A percentile compares a stretch with the other conserved stretches of the same genome.
Conservation (phyloP, 2,113 vertebrate species). For the Falcunculus frontatus region DNA sequence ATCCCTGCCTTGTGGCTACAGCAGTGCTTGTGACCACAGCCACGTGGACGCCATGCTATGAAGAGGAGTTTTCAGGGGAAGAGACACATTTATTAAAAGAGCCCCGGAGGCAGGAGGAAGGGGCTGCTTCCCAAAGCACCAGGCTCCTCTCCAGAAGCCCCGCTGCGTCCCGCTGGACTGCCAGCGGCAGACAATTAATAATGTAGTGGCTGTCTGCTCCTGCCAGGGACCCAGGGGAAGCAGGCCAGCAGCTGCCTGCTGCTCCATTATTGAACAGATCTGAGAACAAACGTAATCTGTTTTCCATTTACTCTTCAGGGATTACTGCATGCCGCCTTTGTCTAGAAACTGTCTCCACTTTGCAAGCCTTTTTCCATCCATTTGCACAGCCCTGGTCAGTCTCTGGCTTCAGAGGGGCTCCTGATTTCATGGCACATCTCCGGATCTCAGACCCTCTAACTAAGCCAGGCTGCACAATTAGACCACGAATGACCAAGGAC, state of each 20-base stretch:
- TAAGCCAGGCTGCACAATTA: not conserved
- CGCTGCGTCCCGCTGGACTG: not conserved
- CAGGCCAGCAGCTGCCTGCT: conserved; percentile 41
- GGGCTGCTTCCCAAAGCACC: not conserved
- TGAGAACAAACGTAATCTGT: conserved; percentile 5
- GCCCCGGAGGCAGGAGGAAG: not conserved
- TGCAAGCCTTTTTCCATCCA: not conserved
- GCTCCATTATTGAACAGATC: conserved; percentile 43
- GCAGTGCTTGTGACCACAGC: not conserved
- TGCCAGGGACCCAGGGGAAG: not conserved
- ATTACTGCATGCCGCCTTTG: not conserved
- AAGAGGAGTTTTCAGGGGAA: not conserved
- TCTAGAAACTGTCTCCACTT: not conserved
- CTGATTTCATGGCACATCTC: not conserved
- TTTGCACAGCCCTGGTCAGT: not conserved
- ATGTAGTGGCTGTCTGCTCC: conserved; percentile 25
- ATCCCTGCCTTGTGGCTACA: not conserved
- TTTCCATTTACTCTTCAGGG: conserved; percentile 27
- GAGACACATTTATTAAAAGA: not conserved
- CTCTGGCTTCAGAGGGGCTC: not conserved
- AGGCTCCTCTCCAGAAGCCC: conserved; percentile 2
- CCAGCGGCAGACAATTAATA: conserved; percentile 19
- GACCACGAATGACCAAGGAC: not conserved
- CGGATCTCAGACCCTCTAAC: not conserved
- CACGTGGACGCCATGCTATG: rapidly evolving